Evolutionary conservation across 2,888 invertebrate species (phyloP).

Genomic region (Cantharis rufa): DNA sequence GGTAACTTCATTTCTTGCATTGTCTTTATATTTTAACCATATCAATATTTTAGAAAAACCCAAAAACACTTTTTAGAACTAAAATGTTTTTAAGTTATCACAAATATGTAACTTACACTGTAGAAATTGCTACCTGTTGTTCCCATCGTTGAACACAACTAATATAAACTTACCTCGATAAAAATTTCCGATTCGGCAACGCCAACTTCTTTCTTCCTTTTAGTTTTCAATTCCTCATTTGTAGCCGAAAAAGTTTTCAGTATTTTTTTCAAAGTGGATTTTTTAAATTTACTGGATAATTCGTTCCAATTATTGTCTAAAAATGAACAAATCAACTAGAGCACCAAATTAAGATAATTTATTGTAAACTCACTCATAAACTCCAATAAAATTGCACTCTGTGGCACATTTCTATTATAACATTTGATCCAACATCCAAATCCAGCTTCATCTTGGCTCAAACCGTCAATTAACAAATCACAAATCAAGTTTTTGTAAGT

Average conservation of each 20-base stretch:
- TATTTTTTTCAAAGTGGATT: conserved; percentile 56
- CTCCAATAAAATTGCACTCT: conserved; percentile 68
- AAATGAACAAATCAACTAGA: neutral
- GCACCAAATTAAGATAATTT: neutral
- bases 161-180: conserved; percentile 47
- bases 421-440: conserved; percentile 71
- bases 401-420: conserved; percentile 68
- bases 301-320: conserved; percentile 55
- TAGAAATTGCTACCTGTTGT: no score
- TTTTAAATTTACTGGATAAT: conserved; percentile 48
- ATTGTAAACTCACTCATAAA: conserved; percentile 58
- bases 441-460: conserved; percentile 65
- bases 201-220: conserved; percentile 55
- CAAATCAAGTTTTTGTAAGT: conserved; percentile 62
- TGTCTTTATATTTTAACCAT: no score
- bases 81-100: no score
- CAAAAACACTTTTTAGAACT: no score
- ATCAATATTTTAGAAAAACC: no score
- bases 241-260: conserved; percentile 56
- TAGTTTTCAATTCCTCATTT: conserved; percentile 54
- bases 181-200: conserved; percentile 42
- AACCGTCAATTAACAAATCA: conserved; percentile 64
- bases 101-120: no score
- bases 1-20: no score
- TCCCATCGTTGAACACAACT: no score